Evolutionary conservation across 53 echinoderm and acorn worm species (phyloP), one percentile per base, ranked within the genome.

Genomic region (Luidia sarsii): DNA sequence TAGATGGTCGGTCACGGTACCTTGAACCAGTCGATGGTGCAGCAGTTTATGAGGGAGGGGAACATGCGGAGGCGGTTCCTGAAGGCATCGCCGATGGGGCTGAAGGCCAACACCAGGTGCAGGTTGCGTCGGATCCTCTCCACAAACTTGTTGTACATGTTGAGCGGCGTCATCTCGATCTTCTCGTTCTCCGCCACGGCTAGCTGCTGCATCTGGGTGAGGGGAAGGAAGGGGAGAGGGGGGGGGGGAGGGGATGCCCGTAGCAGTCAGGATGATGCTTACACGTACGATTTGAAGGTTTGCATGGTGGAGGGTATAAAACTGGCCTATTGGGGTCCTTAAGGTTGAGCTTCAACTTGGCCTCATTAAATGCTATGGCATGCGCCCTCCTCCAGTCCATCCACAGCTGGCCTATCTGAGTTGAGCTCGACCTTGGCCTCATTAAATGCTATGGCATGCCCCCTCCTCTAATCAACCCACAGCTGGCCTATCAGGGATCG

Each of bases 1-100:
- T n/a, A n/a, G n/a, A n/a, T n/a, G n/a, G n/a, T n/a, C n/a, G n/a
- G n/a, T n/a, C n/a, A n/a, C n/a, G n/a, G 20, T 85, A 96, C 96
- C 90, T 96, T 96, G 56, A 96, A 96, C 92, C 92, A 96, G 62
- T 96, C 88, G 32, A 95, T 95, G 27, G 95, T 95, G 46, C 95
- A 95, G 84, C 95, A 95, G 87, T 95, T 95, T 73, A 96, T 96
- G 30, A 96, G 90, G 14, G 92, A 96, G 14, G 96, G 92, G 70
- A 96, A 96, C 96, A 96, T 96, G 20, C 96, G 63, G 0, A 96
- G 80, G 43, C 96, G 50, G 45, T 96, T 96, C 71, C 96, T 82
- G 81, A 96, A 96, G 0, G 96, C 96, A 81, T 95, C 95, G 8
- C 95, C 96, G 16, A 96, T 96, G 48, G 96, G 96, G 54, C 96